Conservation (phyloP, 1,140 invertebrate genomes). For the Trichonephila clavata region DNA sequence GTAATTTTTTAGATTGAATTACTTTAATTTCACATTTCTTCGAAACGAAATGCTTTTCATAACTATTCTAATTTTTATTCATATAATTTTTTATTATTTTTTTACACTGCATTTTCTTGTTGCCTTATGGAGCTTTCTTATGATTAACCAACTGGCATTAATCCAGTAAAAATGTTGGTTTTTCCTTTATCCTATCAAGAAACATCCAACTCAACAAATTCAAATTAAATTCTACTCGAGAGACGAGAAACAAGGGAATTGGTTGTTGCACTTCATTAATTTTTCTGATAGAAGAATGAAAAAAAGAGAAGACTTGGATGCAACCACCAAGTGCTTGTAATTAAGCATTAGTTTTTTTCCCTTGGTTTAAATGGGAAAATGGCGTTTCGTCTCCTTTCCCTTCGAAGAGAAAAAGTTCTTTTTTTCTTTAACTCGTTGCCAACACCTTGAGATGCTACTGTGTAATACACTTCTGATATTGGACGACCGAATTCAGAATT, state of each 20-base stretch:
- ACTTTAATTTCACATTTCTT: not conserved
- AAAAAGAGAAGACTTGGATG: not conserved
- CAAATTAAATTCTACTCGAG: conserved; percentile 2
- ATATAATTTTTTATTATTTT: not conserved
- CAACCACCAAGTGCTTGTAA: conserved; percentile 29
- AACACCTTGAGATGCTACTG: conserved; percentile 29
- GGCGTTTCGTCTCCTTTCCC: not conserved
- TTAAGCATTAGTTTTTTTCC: conserved; percentile 40
- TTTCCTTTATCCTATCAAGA: not conserved
- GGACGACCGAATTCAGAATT: not conserved
- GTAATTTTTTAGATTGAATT: too few relatives aligned
- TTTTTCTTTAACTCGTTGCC: not conserved
- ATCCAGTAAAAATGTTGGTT: not conserved
- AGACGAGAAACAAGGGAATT: conserved; percentile 12
- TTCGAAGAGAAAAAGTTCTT: not conserved
- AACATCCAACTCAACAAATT: conserved; percentile 8
- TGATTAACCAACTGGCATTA: not conserved
- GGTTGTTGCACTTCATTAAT: conserved; percentile 41
- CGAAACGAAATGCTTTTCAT: not conserved
- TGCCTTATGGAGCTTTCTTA: not conserved
- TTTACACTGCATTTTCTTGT: not conserved
- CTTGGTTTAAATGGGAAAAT: conserved; percentile 7
- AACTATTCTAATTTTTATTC: not conserved
- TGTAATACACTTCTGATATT: conserved; percentile 29
- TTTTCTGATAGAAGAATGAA: conserved; percentile 23